Evolutionary conservation across 2,797 vertebrate genomes (phyloP).

Genomic region (Catharus ustulatus): DNA sequence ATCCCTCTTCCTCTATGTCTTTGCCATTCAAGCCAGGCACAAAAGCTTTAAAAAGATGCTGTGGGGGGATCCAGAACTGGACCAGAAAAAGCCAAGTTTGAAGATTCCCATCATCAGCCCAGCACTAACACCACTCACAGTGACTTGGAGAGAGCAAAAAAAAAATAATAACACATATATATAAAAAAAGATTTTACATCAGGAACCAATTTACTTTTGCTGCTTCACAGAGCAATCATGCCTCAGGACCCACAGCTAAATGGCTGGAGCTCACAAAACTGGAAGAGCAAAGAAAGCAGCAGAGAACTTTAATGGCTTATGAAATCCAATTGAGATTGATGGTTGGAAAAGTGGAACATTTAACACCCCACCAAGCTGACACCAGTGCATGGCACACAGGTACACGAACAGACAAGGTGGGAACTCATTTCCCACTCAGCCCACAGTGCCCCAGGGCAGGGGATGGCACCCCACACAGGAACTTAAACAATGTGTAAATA

Average conservation of each 20-base stretch:
- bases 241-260: constrained; percentile 56
- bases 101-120: background rate
- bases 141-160: background rate
- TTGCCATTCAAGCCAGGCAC: background rate
- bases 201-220: constrained; percentile 59
- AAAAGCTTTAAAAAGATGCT: background rate
- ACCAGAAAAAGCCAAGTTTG: background rate
- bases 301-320: constrained; percentile 49
- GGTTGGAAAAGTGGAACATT: constrained; percentile 39
- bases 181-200: background rate
- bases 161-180: background rate
- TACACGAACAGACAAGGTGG: background rate
- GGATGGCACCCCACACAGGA: background rate
- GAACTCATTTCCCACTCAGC: background rate
- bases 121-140: background rate
- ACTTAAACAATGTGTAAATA: background rate
- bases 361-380: constrained; percentile 26
- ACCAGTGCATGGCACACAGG: rapidly evolving
- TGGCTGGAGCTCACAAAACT: constrained; percentile 38
- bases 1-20: background rate
- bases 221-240: constrained; percentile 52
- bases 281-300: constrained; percentile 52
- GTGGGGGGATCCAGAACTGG: background rate
- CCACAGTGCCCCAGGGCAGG: background rate
- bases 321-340: constrained; percentile 66